A percentile compares a stretch with the other conserved stretches of the same genome.
These are phyloP conservation scores for Pantala flavescens DNA, from an alignment of 1,140 invertebrate species.

Conservation along the genomic window DNA sequence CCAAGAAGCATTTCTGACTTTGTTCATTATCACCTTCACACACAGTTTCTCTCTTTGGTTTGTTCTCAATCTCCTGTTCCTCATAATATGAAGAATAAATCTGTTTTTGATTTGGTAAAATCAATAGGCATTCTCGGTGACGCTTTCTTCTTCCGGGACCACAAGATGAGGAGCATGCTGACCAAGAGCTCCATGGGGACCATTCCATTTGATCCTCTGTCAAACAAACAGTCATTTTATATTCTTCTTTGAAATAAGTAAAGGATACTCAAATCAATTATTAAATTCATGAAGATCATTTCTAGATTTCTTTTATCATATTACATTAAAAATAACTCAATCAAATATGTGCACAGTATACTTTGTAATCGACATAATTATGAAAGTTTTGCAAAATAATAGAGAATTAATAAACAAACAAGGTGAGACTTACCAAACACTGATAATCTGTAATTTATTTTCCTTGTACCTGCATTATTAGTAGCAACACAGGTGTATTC, in stretches of 20 bases:
- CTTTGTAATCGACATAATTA: too few relatives aligned
- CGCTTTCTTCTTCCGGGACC: slow-evolving; percentile 35
- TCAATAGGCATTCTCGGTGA: slow-evolving; percentile 32
- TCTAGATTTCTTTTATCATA: too few relatives aligned
- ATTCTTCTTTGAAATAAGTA: not conserved
- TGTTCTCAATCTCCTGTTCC: slow-evolving; percentile 31
- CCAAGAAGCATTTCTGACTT: slow-evolving; percentile 36
- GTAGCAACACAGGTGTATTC: slow-evolving; percentile 40
- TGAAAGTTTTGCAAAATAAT: too few relatives aligned
- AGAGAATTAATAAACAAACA: too few relatives aligned
- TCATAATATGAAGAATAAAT: not conserved
- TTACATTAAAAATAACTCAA: too few relatives aligned
- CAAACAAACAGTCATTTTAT: slow-evolving; percentile 14
- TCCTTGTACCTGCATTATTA: slow-evolving; percentile 40
- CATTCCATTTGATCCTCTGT: slow-evolving; percentile 36
- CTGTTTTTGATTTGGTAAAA: slow-evolving; percentile 23
- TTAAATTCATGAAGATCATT: too few relatives aligned
- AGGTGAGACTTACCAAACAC: slow-evolving; percentile 37
- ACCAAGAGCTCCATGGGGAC: slow-evolving; percentile 43
- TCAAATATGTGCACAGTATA: too few relatives aligned
- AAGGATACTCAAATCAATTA: too few relatives aligned
- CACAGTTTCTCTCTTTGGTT: slow-evolving; percentile 38
- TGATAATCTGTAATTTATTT: slow-evolving; percentile 39
- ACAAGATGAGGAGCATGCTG: slow-evolving; percentile 38
- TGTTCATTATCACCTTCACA: slow-evolving; percentile 43